phyloP scores from a whole-genome alignment of 2,888 invertebrate genomes.

The Rhynchonema sp. region DNA sequence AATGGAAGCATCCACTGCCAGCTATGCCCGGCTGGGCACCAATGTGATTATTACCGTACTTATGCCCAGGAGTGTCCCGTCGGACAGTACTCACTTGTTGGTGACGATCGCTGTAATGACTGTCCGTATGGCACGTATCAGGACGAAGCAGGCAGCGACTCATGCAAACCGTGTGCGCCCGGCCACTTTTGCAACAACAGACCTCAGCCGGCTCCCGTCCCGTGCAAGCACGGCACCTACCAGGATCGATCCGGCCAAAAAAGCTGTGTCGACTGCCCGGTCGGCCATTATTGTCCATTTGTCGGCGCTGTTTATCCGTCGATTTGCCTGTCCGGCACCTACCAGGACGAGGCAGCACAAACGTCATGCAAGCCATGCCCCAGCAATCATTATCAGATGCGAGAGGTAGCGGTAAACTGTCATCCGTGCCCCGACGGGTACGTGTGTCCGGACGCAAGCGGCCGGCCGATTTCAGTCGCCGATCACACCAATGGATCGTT shows the following conservation, averaged over 20 bases:
- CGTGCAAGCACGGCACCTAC: background rate
- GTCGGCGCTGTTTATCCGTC: background rate
- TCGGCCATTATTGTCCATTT: background rate
- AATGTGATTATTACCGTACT: no score
- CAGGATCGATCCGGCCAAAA: background rate
- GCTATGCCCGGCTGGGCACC: no score
- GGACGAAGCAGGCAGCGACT: background rate
- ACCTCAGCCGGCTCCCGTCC: background rate
- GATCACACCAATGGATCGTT: background rate
- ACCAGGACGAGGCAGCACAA: background rate
- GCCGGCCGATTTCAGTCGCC: background rate
- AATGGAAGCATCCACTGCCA: no score
- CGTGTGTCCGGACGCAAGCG: background rate
- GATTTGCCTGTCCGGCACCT: background rate
- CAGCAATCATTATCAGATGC: background rate
- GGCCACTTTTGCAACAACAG: background rate
- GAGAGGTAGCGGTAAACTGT: background rate
- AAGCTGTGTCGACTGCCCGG: background rate
- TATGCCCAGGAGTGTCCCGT: no score
- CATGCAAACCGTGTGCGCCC: background rate
- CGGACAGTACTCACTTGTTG: background rate
- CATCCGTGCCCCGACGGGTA: background rate
- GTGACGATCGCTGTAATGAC: background rate
- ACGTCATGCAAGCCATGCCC: background rate
- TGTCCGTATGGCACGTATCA: background rate